phyloP scores from a whole-genome alignment of 2,888 invertebrate genomes.

The Cephus runcator region DNA sequence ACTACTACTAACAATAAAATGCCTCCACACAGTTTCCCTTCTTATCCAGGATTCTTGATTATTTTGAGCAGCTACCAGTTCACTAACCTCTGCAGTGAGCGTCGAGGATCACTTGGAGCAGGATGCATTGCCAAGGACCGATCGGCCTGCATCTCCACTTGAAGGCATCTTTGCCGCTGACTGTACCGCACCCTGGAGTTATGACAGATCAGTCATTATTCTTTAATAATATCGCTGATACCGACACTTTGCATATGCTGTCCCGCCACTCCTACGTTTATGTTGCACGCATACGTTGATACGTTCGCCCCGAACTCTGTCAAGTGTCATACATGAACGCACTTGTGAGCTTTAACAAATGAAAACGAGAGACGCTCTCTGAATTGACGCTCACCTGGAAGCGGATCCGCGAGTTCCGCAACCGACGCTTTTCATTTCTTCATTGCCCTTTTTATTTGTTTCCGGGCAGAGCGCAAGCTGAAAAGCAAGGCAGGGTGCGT shows the following conservation, averaged over 20 bases:
- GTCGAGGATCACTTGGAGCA: neutral
- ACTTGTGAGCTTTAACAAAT: neutral
- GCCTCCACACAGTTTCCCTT: neutral
- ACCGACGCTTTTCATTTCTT: neutral
- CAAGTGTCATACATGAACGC: neutral
- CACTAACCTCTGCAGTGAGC: neutral
- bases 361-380: neutral
- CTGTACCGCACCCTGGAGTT: neutral
- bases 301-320: neutral
- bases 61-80: neutral
- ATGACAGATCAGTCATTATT: neutral
- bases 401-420: neutral
- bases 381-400: neutral
- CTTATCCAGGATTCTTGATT: neutral
- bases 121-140: neutral
- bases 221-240: neutral
- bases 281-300: neutral
- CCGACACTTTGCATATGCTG: neutral
- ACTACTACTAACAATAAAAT: neutral
- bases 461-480: neutral
- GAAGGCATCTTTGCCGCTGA: neutral
- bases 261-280: neutral
- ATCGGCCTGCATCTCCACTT: neutral
- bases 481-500: neutral
- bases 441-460: neutral